phyloP scores from a whole-genome alignment of 2,797 vertebrate genomes.

The Coranthus polyacanthus region DNA sequence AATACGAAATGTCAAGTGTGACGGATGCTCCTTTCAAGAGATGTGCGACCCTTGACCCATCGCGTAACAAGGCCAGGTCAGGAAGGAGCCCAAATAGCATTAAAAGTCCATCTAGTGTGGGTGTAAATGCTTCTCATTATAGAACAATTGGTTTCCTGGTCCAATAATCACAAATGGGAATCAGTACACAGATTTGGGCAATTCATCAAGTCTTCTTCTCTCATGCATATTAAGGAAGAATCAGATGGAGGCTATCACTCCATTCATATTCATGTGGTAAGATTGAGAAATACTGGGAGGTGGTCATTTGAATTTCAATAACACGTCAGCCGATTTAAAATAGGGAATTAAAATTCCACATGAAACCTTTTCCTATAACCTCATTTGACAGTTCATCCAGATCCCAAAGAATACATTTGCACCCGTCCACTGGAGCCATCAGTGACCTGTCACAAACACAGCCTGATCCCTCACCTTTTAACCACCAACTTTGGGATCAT shows the following conservation, averaged over 20 bases:
- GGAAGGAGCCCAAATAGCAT: constrained; percentile 59
- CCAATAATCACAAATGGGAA: constrained; percentile 67
- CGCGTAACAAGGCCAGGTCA: constrained; percentile 59
- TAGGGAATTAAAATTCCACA: constrained; percentile 64
- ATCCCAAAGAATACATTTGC: constrained; percentile 68
- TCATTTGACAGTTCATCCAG: constrained; percentile 62
- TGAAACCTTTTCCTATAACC: constrained; percentile 67
- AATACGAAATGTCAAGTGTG: constrained; percentile 75
- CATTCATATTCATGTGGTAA: constrained; percentile 77
- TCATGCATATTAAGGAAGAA: constrained; percentile 74
- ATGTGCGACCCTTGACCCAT: constrained; percentile 66
- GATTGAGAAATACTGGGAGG: constrained; percentile 66
- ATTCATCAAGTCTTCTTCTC: constrained; percentile 74
- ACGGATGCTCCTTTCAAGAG: constrained; percentile 71
- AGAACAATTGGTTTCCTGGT: constrained; percentile 77
- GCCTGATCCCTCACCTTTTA: constrained; percentile 60
- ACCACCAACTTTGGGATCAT: constrained; percentile 56
- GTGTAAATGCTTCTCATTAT: constrained; percentile 74
- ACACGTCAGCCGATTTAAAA: constrained; percentile 57
- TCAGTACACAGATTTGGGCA: constrained; percentile 69
- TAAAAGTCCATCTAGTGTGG: constrained; percentile 66
- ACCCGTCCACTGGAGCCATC: constrained; percentile 50
- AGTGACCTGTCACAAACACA: constrained; percentile 66
- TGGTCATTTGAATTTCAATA: constrained; percentile 81
- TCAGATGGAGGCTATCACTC: constrained; percentile 57